A percentile compares a stretch with the other conserved stretches of the same genome.
These are phyloP conservation scores for Chrysotoxum bicinctum DNA, from an alignment of 2,888 invertebrate genomes.

Conservation along the genomic window DNA sequence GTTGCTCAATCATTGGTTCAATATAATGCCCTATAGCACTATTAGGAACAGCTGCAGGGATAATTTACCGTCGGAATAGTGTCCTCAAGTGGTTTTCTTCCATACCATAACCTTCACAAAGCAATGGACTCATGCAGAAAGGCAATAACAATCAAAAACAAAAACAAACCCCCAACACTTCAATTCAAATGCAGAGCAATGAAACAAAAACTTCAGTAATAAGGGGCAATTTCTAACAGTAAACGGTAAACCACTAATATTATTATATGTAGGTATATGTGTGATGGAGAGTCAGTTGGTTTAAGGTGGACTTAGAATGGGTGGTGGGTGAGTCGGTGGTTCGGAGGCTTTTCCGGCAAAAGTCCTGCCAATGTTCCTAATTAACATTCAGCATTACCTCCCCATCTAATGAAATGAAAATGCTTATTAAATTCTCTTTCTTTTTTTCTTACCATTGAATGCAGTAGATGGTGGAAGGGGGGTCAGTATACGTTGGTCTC, in stretches of 20 bases:
- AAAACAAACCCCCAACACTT: constrained; percentile 34
- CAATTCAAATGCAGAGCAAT: constrained; percentile 48
- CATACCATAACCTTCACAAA: not conserved
- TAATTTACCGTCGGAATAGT: not conserved
- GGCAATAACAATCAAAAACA: constrained; percentile 61
- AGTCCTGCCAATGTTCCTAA: constrained; percentile 39
- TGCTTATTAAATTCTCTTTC: constrained; percentile 61
- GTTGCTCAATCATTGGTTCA: not conserved
- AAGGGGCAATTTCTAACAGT: constrained; percentile 5
- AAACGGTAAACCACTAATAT: constrained; percentile 25
- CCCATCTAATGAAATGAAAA: constrained; percentile 67
- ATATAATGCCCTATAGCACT: not conserved
- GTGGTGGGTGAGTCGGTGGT: too few relatives aligned
- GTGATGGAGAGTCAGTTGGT: not conserved
- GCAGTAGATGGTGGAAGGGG: not conserved
- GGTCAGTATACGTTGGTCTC: not conserved
- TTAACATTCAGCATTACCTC: constrained; percentile 33
- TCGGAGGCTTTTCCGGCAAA: constrained; percentile 1
- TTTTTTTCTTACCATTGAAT: constrained; percentile 8
- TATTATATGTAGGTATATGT: constrained; percentile 21
- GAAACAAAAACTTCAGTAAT: constrained; percentile 23
- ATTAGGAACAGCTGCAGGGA: constrained; percentile 8
- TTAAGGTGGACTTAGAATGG: not conserved
- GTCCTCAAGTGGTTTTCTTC: not conserved
- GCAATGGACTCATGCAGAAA: constrained; percentile 39